phyloP scores from a whole-genome alignment of 2,113 vertebrate genomes.

The Neogale vison region DNA sequence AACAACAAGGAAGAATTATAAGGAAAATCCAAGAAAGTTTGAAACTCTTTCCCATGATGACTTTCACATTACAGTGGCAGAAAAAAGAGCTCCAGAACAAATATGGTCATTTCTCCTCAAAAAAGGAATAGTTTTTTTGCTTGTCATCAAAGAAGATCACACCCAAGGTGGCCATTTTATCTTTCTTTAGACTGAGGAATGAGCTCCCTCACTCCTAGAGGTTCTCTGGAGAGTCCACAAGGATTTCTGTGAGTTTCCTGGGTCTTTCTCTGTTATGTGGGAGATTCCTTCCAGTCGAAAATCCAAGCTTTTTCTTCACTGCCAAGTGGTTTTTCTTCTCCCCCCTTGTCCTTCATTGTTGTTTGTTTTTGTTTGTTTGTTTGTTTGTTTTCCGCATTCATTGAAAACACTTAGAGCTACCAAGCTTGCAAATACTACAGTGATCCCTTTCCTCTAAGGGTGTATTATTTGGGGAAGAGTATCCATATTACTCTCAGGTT shows the following conservation, averaged over 20 bases:
- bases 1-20: not conserved
- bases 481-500: constrained; percentile 15
- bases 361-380: not conserved
- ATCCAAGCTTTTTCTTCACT: not conserved
- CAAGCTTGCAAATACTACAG: not conserved
- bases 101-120: constrained; percentile 5
- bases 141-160: not conserved
- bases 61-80: not conserved
- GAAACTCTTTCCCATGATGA: not conserved
- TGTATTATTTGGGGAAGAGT: not conserved
- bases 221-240: not conserved
- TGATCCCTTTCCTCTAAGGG: not conserved
- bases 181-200: not conserved
- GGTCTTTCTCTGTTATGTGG: not conserved
- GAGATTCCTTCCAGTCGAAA: not conserved
- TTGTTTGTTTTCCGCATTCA: not conserved
- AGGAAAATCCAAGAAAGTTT: constrained; percentile 24
- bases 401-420: constrained; percentile 18
- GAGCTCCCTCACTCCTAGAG: not conserved
- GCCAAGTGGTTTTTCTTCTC: not conserved
- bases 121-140: not conserved
- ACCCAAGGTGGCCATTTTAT: not conserved
- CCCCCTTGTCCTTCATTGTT: not conserved
- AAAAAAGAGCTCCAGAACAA: not conserved
- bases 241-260: not conserved